Evolutionary conservation across 2,797 vertebrate genomes (phyloP).

Genomic region (Propithecus deckenii): DNA sequence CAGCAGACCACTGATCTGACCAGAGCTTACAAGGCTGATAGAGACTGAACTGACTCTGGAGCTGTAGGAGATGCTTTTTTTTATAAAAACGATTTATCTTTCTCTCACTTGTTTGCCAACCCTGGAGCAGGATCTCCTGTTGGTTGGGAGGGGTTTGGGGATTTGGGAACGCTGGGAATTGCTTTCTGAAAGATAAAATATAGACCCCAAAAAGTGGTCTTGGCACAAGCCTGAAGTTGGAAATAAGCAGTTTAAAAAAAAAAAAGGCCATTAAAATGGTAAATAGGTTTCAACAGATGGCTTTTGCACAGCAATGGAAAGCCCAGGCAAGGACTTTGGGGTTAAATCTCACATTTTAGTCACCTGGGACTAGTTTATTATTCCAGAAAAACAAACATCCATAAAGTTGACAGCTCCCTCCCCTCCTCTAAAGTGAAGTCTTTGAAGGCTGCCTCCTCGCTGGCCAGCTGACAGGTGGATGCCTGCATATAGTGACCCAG

Average conservation of each 20-base stretch:
- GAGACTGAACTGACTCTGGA: not conserved
- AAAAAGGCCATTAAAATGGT: slow-evolving; percentile 66
- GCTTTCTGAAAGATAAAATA: slow-evolving; percentile 59
- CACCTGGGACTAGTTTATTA: slow-evolving; percentile 60
- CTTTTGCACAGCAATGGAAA: slow-evolving; percentile 39
- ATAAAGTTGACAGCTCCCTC: slow-evolving; percentile 51
- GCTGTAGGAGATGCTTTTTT: not conserved
- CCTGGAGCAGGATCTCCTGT: not conserved
- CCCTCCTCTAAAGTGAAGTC: not conserved
- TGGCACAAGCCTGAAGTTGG: slow-evolving; percentile 46
- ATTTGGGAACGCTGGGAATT: slow-evolving; percentile 40
- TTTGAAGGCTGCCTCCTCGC: not conserved
- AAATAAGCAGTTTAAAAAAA: slow-evolving; percentile 40
- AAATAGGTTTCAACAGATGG: slow-evolving; percentile 76
- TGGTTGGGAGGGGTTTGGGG: not conserved
- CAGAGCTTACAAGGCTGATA: not conserved
- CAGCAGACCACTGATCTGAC: not conserved
- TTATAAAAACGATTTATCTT: slow-evolving; percentile 22
- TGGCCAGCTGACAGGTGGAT: slow-evolving; percentile 3
- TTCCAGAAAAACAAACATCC: slow-evolving; percentile 65
- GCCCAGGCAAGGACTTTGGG: slow-evolving; percentile 54
- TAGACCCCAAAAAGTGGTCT: slow-evolving; percentile 18
- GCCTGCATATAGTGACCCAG: not conserved
- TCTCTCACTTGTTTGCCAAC: not conserved
- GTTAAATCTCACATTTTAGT: slow-evolving; percentile 70